Base-by-base conservation (phyloP, 2,888 invertebrate species). In the Megaustenia siamemsis region DNA sequence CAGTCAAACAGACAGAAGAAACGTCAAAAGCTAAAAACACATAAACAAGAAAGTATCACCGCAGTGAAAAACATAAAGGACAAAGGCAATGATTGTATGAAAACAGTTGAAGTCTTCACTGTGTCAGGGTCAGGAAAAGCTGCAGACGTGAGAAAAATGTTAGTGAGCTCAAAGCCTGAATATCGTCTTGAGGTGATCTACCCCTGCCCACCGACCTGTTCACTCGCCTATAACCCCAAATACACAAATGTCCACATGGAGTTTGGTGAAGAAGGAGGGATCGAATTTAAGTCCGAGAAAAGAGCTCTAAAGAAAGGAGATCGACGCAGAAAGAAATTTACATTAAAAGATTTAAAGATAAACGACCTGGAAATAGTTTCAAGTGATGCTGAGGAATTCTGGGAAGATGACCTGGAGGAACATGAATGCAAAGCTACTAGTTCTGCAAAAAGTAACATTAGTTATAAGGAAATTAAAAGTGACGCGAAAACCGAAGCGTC, bases 201-300 rank as follows among this genome's bases (percentile, higher is more conserved):
- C 49, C 88, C 88, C 0, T 84, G 85, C 35, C 86, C 88, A 18
- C 53, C 63, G 10, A 85, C 45, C 35, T 86, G 87, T 66, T 88
- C 88, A 24, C 82, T 88, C 45, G 79, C 86, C 21, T 86, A 86
- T 77, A 88, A 88, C 84, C 87, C 88, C 12, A 88, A 87, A 56
- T 88, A 87, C 79, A 53, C 53, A 0, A 53, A 84, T 45, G 82
- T 49, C 24, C 45, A 40, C 32, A 71, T 56, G 43, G 75, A 69
- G 15, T 63, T 76, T 28, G 35, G 56, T 38, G 40, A 76, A 28
- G 86, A 82, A 8, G 73, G 80, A 40, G 40, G 76, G 15, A 73
- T 78, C 49, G 82, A 84, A 53, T 69, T 83, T 8, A 77, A 56
- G 40, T 68, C 78, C 1, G 73, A 84, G n/a, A 40, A 10, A 6